These are phyloP conservation scores for Percopsis transmontana DNA, from an alignment of 2,113 vertebrate genomes.

Conservation along the genomic window DNA sequence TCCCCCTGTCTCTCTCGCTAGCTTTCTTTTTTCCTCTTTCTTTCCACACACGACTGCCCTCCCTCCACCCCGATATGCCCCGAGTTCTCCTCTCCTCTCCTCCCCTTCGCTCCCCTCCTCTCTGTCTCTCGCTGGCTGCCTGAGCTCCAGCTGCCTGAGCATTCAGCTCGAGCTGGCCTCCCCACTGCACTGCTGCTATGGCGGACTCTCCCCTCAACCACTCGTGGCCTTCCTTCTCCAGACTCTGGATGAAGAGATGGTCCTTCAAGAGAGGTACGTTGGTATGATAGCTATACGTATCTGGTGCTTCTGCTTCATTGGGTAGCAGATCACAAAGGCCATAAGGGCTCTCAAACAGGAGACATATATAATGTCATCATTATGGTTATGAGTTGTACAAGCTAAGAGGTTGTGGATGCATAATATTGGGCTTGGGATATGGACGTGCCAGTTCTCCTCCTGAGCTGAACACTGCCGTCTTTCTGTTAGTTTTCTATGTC, in stretches of 20 bases:
- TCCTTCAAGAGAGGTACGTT: slow-evolving; percentile 92
- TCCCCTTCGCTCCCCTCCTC: slow-evolving; percentile 16
- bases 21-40: slow-evolving; percentile 1
- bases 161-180: slow-evolving; percentile 51
- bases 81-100: slow-evolving; percentile 5
- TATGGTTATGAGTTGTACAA: too few relatives aligned
- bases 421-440: too few relatives aligned
- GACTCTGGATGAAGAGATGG: slow-evolving; percentile 93
- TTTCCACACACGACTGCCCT: slow-evolving; percentile 44
- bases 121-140: slow-evolving; percentile 63
- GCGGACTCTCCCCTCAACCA: slow-evolving; percentile 90
- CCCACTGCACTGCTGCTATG: slow-evolving; percentile 71
- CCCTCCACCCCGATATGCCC: neutral
- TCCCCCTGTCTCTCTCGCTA: slow-evolving; percentile 12
- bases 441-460: neutral
- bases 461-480: neutral
- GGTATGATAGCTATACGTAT: neutral
- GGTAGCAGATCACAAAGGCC: neutral
- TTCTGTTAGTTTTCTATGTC: slow-evolving; percentile 6
- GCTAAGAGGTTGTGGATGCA: too few relatives aligned
- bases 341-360: too few relatives aligned
- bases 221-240: slow-evolving; percentile 97
- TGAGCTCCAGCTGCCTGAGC: slow-evolving; percentile 42
- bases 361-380: too few relatives aligned
- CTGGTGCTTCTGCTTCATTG: neutral